Percentiles rank a stretch among this genome's conserved stretches.
These are phyloP conservation scores for Troides oblongomaculatus DNA, from an alignment of 2,888 invertebrate genomes.

Conservation along the genomic window DNA sequence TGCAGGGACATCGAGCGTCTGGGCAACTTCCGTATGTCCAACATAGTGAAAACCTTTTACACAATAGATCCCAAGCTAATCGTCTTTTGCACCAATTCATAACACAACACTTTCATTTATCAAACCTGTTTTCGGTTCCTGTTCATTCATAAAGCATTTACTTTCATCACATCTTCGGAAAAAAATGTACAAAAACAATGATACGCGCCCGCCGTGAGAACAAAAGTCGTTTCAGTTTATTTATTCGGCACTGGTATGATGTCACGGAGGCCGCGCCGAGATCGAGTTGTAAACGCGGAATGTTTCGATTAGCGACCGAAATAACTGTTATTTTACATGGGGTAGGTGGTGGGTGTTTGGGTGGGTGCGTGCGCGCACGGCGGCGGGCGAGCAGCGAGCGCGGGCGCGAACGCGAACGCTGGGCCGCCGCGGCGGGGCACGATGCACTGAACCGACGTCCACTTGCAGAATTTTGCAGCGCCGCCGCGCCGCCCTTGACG, in stretches of 20 bases:
- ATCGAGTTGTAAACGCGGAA: constrained; percentile 72
- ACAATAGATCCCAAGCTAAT: constrained; percentile 46
- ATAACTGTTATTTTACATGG: constrained; percentile 76
- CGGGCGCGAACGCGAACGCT: constrained; percentile 69
- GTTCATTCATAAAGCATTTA: constrained; percentile 64
- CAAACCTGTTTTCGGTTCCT: constrained; percentile 61
- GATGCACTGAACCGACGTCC: constrained; percentile 70
- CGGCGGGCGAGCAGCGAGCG: constrained; percentile 54
- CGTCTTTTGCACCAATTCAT: constrained; percentile 62
- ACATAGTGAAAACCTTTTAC: constrained; percentile 60
- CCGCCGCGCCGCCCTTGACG: constrained; percentile 81
- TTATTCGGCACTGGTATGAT: constrained; percentile 39
- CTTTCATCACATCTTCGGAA: constrained; percentile 56
- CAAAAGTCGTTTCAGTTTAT: constrained; percentile 48
- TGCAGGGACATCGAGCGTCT: constrained; percentile 69
- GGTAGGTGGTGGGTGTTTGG: constrained; percentile 60
- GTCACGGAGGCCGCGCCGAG: constrained; percentile 45
- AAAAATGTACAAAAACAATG: constrained; percentile 52
- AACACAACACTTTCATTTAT: constrained; percentile 70
- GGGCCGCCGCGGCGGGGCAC: constrained; percentile 78
- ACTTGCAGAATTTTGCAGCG: constrained; percentile 79
- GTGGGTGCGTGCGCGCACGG: constrained; percentile 50
- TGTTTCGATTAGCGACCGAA: constrained; percentile 74
- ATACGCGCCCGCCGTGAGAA: constrained; percentile 49
- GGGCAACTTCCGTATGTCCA: constrained; percentile 70